Conservation (phyloP, 2,797 vertebrate genomes). For the Aphelocoma californica region DNA sequence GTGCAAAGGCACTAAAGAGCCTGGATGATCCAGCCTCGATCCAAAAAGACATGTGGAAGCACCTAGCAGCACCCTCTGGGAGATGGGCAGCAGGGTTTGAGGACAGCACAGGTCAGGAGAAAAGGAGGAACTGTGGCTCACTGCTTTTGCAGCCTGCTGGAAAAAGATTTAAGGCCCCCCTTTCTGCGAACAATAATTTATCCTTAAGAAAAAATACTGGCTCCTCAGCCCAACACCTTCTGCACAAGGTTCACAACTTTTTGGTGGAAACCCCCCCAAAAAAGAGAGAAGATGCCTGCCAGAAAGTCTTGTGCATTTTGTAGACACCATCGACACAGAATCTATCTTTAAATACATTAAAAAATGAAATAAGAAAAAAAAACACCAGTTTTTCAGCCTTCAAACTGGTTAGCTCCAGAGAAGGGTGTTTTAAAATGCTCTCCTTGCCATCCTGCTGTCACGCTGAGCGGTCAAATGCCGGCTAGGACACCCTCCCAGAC, state of each 20-base stretch:
- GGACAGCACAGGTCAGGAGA: background rate
- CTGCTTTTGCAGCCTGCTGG: background rate
- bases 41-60: background rate
- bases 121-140: background rate
- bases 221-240: background rate
- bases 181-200: background rate
- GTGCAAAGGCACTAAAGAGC: background rate
- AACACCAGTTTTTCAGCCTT: background rate
- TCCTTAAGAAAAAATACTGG: background rate
- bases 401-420: background rate
- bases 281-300: background rate
- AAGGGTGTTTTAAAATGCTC: background rate
- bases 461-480: rapidly evolving
- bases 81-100: background rate
- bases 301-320: background rate
- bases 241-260: background rate
- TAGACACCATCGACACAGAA: rapidly evolving
- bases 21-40: background rate
- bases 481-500: background rate
- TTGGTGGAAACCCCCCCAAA: rapidly evolving
- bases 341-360: background rate
- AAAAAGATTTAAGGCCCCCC: background rate
- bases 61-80: background rate
- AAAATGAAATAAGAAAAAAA: background rate
- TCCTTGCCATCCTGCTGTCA: background rate